Conservation (phyloP, 2,113 vertebrate genomes). For the Hirundichthys speculiger region DNA sequence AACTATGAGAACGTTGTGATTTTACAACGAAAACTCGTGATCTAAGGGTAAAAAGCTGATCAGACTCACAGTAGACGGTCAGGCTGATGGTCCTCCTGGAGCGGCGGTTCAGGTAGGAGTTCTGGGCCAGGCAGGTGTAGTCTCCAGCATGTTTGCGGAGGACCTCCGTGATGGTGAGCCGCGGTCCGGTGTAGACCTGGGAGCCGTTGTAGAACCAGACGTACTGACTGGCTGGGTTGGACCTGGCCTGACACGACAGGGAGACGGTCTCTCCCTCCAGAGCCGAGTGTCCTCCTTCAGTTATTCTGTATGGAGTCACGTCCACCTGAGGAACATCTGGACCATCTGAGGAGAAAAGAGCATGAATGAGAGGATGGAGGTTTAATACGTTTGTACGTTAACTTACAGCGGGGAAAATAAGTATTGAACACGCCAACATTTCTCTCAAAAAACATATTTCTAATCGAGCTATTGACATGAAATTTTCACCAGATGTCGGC, state of each 20-base stretch:
- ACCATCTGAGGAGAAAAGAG: conserved; percentile 76
- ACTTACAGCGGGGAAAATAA: too few relatives aligned
- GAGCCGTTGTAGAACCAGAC: conserved; percentile 90
- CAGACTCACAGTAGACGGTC: conserved; percentile 90
- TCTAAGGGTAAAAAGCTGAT: too few relatives aligned
- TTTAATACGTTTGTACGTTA: too few relatives aligned
- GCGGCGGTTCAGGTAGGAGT: conserved; percentile 84
- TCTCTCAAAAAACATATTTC: too few relatives aligned
- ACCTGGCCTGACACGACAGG: conserved; percentile 86
- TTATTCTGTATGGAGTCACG: conserved; percentile 83
- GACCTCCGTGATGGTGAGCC: conserved; percentile 83
- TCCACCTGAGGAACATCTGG: conserved; percentile 87
- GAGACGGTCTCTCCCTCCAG: conserved; percentile 87
- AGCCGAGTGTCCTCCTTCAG: conserved; percentile 83
- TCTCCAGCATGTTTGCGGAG: conserved; percentile 84
- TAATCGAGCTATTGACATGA: too few relatives aligned
- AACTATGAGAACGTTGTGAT: background rate
- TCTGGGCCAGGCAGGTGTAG: conserved; percentile 90
- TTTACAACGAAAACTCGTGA: too few relatives aligned
- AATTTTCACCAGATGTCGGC: too few relatives aligned
- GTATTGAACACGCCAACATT: too few relatives aligned
- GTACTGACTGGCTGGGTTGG: conserved; percentile 89
- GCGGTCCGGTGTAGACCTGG: conserved; percentile 83
- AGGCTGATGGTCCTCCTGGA: conserved; percentile 85
- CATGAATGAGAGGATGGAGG: too few relatives aligned